These are phyloP conservation scores for Cheirogaleus major DNA, from an alignment of 2,797 vertebrate species.

Conservation along the genomic window DNA sequence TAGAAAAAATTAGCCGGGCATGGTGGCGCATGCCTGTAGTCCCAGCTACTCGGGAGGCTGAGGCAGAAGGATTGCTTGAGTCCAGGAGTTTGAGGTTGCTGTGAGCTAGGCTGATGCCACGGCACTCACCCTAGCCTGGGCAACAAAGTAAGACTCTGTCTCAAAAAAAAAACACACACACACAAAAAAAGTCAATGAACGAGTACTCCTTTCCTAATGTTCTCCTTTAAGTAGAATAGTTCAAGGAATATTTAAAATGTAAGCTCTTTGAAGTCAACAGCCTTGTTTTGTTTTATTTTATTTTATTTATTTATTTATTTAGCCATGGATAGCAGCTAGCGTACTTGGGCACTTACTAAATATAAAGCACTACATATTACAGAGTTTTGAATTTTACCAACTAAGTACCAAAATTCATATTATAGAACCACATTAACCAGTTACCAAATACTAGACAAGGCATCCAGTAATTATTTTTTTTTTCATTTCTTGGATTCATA, in stretches of 20 bases:
- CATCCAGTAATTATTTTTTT: not conserved
- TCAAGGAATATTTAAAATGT: slow-evolving; percentile 6
- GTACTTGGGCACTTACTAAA: slow-evolving; percentile 27
- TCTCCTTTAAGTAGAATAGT: not conserved
- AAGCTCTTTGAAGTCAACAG: slow-evolving; percentile 28
- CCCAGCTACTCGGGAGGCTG: no score
- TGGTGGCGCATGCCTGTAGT: no score
- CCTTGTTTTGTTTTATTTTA: not conserved
- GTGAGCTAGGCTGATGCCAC: no score
- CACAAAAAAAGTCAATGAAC: not conserved
- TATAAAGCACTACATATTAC: not conserved
- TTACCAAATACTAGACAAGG: slow-evolving; percentile 2
- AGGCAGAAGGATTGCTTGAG: no score
- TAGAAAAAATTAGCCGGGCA: no score
- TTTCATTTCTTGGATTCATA: slow-evolving; percentile 26
- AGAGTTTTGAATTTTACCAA: slow-evolving; percentile 9
- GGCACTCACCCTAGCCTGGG: no score
- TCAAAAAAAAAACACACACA: no score
- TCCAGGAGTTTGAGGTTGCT: no score
- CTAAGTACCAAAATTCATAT: not conserved
- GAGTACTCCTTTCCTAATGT: not conserved
- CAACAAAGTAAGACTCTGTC: no score
- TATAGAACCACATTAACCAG: not conserved
- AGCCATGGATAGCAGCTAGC: not conserved
- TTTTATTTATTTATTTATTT: not conserved